Percentiles rank a stretch among this genome's conserved stretches.
Evolutionary conservation across 2,797 vertebrate genomes (phyloP).

Genomic region (Eurystomus glaucurus): DNA sequence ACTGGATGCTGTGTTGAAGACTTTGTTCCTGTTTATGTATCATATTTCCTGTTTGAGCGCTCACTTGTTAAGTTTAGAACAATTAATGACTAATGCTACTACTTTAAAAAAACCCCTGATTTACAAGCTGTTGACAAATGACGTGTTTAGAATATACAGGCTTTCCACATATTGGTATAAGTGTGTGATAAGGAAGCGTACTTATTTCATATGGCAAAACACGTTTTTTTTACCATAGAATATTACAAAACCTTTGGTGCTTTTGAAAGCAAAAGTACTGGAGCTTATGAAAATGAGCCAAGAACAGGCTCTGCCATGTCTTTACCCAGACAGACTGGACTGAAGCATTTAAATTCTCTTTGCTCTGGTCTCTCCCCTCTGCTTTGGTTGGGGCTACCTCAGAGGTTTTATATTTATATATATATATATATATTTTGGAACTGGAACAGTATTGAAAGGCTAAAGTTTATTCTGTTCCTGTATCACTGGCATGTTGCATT

Average conservation of each 20-base stretch:
- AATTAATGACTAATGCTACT: constrained; percentile 35
- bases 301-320: neutral
- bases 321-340: neutral
- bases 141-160: neutral
- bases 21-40: constrained; percentile 64
- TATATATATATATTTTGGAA: neutral
- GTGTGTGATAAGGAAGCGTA: neutral
- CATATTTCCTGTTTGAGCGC: constrained; percentile 58
- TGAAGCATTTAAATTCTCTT: neutral
- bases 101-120: constrained; percentile 1
- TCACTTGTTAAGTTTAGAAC: constrained; percentile 75
- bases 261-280: neutral
- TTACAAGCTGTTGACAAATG: constrained; percentile 73
- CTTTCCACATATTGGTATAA: neutral
- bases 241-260: neutral
- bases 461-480: neutral
- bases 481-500: neutral
- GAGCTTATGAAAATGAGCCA: neutral
- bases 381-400: neutral
- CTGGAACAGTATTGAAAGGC: neutral
- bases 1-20: constrained; percentile 12
- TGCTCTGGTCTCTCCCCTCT: neutral
- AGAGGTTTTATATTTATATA: neutral
- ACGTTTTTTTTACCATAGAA: neutral
- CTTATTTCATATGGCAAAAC: neutral